Percentiles rank a stretch among this genome's conserved stretches.
Conservation (phyloP, 2,797 vertebrate genomes). For the Cheirogaleus major region DNA sequence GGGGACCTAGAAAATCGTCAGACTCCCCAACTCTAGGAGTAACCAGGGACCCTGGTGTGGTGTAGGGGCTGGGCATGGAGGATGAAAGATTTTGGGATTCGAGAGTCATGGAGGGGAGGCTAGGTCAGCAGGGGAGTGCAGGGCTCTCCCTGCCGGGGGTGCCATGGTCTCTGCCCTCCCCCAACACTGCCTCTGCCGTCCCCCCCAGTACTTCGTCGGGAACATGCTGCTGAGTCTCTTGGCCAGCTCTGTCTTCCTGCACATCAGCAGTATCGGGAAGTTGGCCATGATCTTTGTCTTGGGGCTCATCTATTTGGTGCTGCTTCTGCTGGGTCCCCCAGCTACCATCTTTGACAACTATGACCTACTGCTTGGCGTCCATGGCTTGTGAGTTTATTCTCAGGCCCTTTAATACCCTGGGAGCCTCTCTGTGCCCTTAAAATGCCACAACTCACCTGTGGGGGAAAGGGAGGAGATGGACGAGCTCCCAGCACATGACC, state of each 20-base stretch:
- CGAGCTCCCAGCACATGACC: background rate
- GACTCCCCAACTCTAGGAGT: background rate
- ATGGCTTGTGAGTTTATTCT: constrained; percentile 92
- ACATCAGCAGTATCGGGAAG: constrained; percentile 98
- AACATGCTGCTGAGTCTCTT: constrained; percentile 95
- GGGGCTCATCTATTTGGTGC: constrained; percentile 93
- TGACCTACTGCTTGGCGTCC: constrained; percentile 94
- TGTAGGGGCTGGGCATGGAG: background rate
- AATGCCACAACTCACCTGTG: background rate
- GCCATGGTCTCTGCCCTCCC: background rate
- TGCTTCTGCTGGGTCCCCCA: constrained; percentile 93
- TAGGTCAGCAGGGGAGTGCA: background rate
- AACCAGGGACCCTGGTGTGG: background rate
- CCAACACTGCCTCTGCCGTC: background rate
- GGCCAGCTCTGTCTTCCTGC: constrained; percentile 97
- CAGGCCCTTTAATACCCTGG: background rate
- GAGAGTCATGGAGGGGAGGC: background rate
- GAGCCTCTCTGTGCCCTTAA: background rate
- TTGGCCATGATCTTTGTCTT: constrained; percentile 94
- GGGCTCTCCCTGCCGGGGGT: background rate
- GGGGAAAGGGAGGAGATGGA: background rate
- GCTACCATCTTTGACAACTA: constrained; percentile 95
- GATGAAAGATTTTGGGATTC: background rate
- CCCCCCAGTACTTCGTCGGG: constrained; percentile 94
- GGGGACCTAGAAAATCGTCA: background rate